Evolutionary conservation across 2,888 invertebrate genomes (phyloP).

Genomic region (Odontomyia ornata): DNA sequence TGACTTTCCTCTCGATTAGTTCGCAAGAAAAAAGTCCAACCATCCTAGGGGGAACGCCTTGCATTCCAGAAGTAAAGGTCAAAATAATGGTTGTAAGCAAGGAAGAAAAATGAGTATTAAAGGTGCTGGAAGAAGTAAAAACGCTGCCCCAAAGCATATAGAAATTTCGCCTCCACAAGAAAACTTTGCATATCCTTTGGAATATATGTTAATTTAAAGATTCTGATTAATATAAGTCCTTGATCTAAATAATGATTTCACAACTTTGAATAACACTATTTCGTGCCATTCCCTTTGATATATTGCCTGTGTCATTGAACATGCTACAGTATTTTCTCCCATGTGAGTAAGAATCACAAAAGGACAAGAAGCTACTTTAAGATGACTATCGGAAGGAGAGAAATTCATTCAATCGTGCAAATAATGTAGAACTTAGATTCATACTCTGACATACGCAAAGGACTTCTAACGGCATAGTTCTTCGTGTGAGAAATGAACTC

Average conservation of each 20-base stretch:
- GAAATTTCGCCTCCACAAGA: background rate
- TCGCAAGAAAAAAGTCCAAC: background rate
- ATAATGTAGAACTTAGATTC: conserved; percentile 43
- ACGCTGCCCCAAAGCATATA: background rate
- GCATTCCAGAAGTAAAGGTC: background rate
- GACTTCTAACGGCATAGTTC: conserved; percentile 12
- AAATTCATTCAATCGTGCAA: conserved; percentile 48
- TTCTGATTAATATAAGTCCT: conserved; percentile 21
- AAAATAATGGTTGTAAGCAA: background rate
- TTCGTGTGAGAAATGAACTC: conserved; percentile 49
- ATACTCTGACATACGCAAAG: too few species aligned
- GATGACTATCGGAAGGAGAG: conserved; percentile 38
- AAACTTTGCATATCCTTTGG: background rate
- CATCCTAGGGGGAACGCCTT: background rate
- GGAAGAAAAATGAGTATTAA: background rate
- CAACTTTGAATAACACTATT: background rate
- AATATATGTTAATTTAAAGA: conserved; percentile 16
- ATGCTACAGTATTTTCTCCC: background rate
- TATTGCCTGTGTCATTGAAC: conserved; percentile 1
- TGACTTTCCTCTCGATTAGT: conserved; percentile 45
- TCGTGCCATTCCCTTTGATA: conserved; percentile 1
- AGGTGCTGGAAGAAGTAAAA: background rate
- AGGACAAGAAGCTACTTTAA: conserved; percentile 26
- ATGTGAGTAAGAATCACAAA: conserved; percentile 9
- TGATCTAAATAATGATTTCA: background rate